Percentiles rank a stretch among this genome's conserved stretches.
Evolutionary conservation across 2,888 invertebrate genomes (phyloP).

Genomic region (Zeuzera pyrina): DNA sequence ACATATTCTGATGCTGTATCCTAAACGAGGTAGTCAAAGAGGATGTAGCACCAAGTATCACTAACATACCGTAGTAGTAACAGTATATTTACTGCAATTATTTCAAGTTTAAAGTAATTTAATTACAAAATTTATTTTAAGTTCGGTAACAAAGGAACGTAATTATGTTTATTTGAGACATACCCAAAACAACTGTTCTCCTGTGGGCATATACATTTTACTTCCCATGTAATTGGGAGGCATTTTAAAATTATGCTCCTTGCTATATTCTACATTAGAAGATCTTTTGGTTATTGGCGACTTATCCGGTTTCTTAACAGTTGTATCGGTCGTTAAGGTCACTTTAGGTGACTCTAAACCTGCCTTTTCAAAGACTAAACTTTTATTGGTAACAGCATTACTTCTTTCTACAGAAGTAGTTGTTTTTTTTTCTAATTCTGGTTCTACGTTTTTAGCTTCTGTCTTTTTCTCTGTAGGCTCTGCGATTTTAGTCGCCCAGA

Average conservation of each 20-base stretch:
- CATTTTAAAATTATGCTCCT: constrained; percentile 31
- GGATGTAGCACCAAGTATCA: no score
- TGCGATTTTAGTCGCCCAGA: constrained; percentile 49
- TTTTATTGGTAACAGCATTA: constrained; percentile 25
- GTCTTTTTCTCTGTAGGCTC: constrained; percentile 15
- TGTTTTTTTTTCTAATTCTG: constrained; percentile 15
- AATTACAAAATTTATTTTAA: no score
- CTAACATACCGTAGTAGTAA: no score
- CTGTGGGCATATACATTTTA: constrained; percentile 52
- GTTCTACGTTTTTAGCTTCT: constrained; percentile 10
- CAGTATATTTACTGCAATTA: no score
- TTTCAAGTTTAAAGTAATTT: no score
- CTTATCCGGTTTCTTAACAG: constrained; percentile 8
- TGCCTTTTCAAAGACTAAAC: constrained; percentile 25
- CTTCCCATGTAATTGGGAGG: constrained; percentile 48
- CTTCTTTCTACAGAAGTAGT: constrained; percentile 19
- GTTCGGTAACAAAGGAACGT: no score
- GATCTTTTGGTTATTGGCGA: constrained; percentile 12
- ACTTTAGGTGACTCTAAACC: constrained; percentile 28
- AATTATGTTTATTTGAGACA: no score
- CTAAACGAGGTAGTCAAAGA: no score
- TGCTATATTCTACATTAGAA: constrained; percentile 32
- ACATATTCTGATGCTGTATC: no score
- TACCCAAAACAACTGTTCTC: constrained; percentile 59
- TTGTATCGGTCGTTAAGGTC: constrained; percentile 14